Evolutionary conservation across 23 tunicate species (phyloP).

Genomic region (Oikopleura albicans): DNA sequence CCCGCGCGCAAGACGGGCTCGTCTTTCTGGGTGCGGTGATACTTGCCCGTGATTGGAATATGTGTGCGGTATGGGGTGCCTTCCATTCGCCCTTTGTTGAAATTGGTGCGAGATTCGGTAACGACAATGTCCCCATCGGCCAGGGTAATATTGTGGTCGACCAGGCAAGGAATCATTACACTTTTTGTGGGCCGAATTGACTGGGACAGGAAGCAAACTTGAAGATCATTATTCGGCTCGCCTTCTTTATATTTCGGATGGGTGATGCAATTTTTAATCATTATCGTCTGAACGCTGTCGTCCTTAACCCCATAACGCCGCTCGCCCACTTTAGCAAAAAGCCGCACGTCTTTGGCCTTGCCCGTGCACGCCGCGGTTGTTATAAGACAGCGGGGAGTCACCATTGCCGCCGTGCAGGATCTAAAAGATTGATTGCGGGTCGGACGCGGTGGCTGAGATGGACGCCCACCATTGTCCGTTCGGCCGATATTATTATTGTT

Average conservation of each 20-base stretch:
- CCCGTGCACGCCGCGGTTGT: constrained; percentile 12
- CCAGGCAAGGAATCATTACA: constrained; percentile 1
- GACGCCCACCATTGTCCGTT: no score
- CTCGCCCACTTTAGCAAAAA: constrained; percentile 1
- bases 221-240: not conserved
- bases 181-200: not conserved
- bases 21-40: not conserved
- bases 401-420: not conserved
- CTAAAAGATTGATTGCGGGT: not conserved
- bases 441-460: not conserved
- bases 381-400: not conserved
- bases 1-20: not conserved
- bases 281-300: not conserved
- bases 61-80: not conserved
- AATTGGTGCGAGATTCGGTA: constrained; percentile 8
- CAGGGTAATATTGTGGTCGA: not conserved
- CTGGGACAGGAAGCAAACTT: not conserved
- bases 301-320: not conserved
- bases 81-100: not conserved
- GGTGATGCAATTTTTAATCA: not conserved
- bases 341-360: not conserved
- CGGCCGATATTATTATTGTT: no score
- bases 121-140: constrained; percentile 12
- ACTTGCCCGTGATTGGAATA: not conserved
- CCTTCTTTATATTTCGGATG: not conserved